Percentiles rank a stretch among this genome's conserved stretches.
Evolutionary conservation across 2,888 invertebrate genomes (phyloP).

Genomic region (Apotomis betuletana): DNA sequence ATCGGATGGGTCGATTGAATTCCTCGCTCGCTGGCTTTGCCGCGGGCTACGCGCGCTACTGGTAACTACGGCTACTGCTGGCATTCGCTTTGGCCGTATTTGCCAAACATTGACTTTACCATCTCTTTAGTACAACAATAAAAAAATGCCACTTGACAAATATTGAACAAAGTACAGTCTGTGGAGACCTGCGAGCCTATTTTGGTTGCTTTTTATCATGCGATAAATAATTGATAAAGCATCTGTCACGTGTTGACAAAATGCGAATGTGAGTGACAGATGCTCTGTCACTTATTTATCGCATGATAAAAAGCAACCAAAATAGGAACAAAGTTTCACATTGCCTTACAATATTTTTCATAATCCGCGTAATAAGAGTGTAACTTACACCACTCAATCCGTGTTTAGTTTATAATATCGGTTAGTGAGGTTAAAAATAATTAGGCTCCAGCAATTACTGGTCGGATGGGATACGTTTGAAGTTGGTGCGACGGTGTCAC

Average conservation of each 20-base stretch:
- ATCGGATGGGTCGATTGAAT: constrained; percentile 5
- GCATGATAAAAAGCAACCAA: no score
- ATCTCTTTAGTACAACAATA: no score
- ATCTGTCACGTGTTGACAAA: no score
- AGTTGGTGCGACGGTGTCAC: no score
- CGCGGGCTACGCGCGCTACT: constrained; percentile 45
- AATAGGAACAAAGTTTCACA: constrained; percentile 1
- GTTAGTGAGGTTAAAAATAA: constrained; percentile 24
- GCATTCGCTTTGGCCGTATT: neutral
- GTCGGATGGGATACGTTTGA: constrained; percentile 21
- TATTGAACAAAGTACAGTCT: no score
- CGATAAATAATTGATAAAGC: no score
- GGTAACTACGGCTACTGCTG: neutral
- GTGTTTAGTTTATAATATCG: neutral
- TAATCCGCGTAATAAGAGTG: neutral
- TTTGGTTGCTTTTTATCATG: no score
- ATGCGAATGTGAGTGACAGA: no score
- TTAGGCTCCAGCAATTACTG: constrained; percentile 26
- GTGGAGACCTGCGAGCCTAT: no score
- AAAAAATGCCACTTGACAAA: no score
- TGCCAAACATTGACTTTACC: no score
- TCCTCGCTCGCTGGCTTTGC: constrained; percentile 38
- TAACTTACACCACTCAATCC: neutral
- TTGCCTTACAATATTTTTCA: neutral
- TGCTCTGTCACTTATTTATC: no score